Percentiles rank a stretch among this genome's conserved stretches.
These are phyloP conservation scores for Caenorhabditis panamensis DNA, from an alignment of 2,888 invertebrate species.

Conservation along the genomic window DNA sequence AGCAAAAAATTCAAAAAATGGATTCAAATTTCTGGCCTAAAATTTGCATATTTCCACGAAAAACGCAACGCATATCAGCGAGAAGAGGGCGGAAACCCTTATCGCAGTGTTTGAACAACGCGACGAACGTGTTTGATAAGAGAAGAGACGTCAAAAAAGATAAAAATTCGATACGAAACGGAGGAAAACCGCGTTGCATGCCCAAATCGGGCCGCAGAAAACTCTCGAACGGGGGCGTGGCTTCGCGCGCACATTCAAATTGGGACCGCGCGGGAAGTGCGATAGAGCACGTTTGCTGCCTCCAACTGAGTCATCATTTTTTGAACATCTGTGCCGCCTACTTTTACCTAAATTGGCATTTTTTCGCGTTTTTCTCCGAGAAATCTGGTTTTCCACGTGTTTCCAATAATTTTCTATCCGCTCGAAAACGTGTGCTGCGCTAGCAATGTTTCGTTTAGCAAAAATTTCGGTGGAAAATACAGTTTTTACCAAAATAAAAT, in stretches of 20 bases:
- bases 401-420: no score
- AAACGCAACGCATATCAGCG: background rate
- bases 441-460: no score
- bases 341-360: background rate
- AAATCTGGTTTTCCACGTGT: background rate
- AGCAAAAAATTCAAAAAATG: background rate
- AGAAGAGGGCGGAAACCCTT: slow-evolving; percentile 10
- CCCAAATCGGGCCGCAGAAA: slow-evolving; percentile 35
- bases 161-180: slow-evolving; percentile 34
- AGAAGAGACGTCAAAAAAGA: slow-evolving; percentile 29
- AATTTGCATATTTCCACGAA: slow-evolving; percentile 27
- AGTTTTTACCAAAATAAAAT: no score
- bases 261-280: slow-evolving; percentile 59
- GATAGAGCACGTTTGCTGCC: slow-evolving; percentile 50
- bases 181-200: slow-evolving; percentile 21
- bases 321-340: slow-evolving; percentile 2
- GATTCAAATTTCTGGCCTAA: slow-evolving; percentile 20
- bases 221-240: slow-evolving; percentile 58
- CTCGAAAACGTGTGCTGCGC: no score
- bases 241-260: slow-evolving; percentile 62
- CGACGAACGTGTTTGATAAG: slow-evolving; percentile 51
- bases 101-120: slow-evolving; percentile 40
- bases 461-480: no score
- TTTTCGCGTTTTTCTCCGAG: background rate
- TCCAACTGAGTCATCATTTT: slow-evolving; percentile 26